phyloP scores from a whole-genome alignment of 2,797 vertebrate genomes.

The Helostoma temminkii region DNA sequence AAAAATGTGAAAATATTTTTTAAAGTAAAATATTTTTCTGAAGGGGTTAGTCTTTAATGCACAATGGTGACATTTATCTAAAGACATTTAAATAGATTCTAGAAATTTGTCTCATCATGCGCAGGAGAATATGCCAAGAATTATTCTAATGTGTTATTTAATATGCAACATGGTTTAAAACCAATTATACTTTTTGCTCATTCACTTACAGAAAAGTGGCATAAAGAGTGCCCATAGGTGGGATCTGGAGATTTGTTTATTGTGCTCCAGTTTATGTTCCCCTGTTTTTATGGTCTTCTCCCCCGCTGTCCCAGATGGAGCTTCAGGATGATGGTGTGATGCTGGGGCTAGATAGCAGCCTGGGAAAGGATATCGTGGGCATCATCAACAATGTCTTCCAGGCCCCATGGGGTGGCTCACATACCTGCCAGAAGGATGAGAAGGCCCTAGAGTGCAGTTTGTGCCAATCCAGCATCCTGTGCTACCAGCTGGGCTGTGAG shows the following conservation, averaged over 20 bases:
- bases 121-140: background rate
- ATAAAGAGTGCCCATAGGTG: slow-evolving; percentile 52
- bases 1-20: background rate
- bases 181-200: slow-evolving; percentile 2
- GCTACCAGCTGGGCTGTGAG: slow-evolving; percentile 98
- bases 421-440: slow-evolving; percentile 98
- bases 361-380: slow-evolving; percentile 96
- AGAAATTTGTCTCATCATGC: background rate
- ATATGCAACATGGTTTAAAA: slow-evolving; percentile 1
- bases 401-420: slow-evolving; percentile 98
- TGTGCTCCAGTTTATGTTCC: slow-evolving; percentile 48
- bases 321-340: slow-evolving; percentile 97
- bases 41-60: too few species aligned
- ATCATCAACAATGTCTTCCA: slow-evolving; percentile 99
- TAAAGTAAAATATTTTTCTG: background rate
- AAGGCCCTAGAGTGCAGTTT: slow-evolving; percentile 94
- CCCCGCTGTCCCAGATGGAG: slow-evolving; percentile 90
- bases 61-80: too few species aligned
- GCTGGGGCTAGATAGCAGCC: slow-evolving; percentile 94
- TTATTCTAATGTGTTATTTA: background rate
- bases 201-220: slow-evolving; percentile 8
- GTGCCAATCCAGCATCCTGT: slow-evolving; percentile 98
- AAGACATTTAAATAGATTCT: too few species aligned
- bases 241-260: slow-evolving; percentile 45
- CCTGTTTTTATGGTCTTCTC: slow-evolving; percentile 26